A percentile compares a stretch with the other conserved stretches of the same genome.
These are phyloP conservation scores for Pelodytes ibericus DNA, from an alignment of 2,797 vertebrate species.

Conservation along the genomic window DNA sequence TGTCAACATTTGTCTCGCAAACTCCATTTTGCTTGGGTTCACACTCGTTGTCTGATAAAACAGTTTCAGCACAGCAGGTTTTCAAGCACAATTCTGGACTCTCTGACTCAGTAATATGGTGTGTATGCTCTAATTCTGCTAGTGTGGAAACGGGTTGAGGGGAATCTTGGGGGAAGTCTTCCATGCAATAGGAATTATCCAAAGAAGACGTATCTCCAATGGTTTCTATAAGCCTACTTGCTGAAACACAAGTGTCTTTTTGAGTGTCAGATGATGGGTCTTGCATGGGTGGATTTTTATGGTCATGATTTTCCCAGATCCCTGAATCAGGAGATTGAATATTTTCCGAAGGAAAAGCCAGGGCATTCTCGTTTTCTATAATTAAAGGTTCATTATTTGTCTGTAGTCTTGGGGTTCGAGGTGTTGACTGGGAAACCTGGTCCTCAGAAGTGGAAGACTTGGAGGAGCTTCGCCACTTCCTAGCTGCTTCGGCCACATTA, in stretches of 20 bases:
- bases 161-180: background rate
- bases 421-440: slow-evolving; percentile 66
- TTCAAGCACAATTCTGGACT: slow-evolving; percentile 23
- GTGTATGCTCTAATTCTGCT: slow-evolving; percentile 7
- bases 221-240: background rate
- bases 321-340: slow-evolving; percentile 59
- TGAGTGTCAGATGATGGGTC: background rate
- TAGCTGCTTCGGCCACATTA: slow-evolving; percentile 81
- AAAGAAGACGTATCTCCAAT: background rate
- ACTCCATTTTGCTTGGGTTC: background rate
- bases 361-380: slow-evolving; percentile 50
- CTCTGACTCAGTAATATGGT: background rate
- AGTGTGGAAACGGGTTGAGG: background rate
- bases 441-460: slow-evolving; percentile 80
- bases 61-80: slow-evolving; percentile 59
- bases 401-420: slow-evolving; percentile 58
- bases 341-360: slow-evolving; percentile 42
- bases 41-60: slow-evolving; percentile 17
- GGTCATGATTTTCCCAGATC: slow-evolving; percentile 52
- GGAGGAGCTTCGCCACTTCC: slow-evolving; percentile 83
- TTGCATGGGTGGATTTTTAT: background rate
- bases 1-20: slow-evolving; percentile 23
- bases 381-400: slow-evolving; percentile 58
- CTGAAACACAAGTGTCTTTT: background rate
- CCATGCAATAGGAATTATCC: background rate